Conservation (phyloP, 2,888 invertebrate species). For the Polymixis flavicincta region DNA sequence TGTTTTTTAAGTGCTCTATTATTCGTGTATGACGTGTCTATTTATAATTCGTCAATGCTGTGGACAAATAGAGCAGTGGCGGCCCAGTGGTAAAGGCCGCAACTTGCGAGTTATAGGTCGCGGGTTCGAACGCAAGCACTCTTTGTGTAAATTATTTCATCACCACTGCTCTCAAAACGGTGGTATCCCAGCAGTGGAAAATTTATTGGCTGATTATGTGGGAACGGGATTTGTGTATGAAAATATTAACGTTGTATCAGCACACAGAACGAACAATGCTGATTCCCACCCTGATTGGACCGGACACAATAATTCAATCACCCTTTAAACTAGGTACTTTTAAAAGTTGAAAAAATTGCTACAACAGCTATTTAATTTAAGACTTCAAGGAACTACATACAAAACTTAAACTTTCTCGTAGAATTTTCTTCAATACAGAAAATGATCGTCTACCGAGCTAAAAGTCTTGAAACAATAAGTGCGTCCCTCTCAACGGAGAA, state of each 20-base stretch:
- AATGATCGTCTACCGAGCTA: slow-evolving; percentile 1
- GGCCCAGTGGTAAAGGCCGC: no score
- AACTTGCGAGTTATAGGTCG: no score
- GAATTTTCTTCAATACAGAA: background rate
- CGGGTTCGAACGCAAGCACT: no score
- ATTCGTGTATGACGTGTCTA: no score
- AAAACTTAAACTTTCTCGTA: slow-evolving; percentile 11
- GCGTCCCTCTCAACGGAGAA: background rate
- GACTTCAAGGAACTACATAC: background rate
- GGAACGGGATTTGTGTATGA: background rate
- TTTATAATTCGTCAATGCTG: no score
- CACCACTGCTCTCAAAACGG: no score
- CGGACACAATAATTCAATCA: background rate
- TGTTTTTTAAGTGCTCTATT: no score
- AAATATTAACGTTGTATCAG: background rate
- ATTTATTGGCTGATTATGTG: no score
- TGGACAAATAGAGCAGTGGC: no score
- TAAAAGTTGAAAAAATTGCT: background rate
- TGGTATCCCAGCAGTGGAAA: no score
- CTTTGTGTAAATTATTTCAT: no score
- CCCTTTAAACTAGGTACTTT: background rate
- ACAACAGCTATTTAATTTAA: background rate
- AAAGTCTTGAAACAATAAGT: slow-evolving; percentile 16
- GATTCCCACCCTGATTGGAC: no score
- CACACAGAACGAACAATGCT: background rate